Conservation (phyloP, 2,888 invertebrate species). For the Eudiplozoon nipponicum region DNA sequence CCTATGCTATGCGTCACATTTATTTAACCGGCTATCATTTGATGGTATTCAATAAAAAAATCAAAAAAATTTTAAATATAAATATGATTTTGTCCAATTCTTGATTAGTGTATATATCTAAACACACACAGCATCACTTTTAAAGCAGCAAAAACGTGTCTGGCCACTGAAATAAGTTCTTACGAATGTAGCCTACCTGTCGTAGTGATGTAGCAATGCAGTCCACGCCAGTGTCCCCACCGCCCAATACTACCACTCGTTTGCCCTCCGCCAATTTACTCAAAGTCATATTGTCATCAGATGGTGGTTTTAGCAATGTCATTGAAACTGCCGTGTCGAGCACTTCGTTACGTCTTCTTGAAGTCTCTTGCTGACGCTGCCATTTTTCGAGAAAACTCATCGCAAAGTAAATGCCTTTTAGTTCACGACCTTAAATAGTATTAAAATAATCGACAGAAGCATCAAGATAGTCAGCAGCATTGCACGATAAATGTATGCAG, state of each 20-base stretch:
- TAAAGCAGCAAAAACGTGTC: constrained; percentile 5
- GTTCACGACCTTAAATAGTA: constrained; percentile 52
- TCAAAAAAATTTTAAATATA: too few relatives aligned
- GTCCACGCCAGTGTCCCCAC: constrained; percentile 69
- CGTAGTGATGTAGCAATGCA: constrained; percentile 83
- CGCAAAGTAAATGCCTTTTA: constrained; percentile 73
- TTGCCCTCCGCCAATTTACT: constrained; percentile 63
- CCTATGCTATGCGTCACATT: too few relatives aligned
- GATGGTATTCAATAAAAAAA: too few relatives aligned
- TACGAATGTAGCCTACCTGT: constrained; percentile 29
- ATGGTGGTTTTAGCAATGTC: too few relatives aligned
- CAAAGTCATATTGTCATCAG: too few relatives aligned
- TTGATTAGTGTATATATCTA: too few relatives aligned
- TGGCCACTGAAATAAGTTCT: neutral
- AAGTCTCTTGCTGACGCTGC: constrained; percentile 36
- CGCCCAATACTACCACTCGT: constrained; percentile 57
- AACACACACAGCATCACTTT: too few relatives aligned
- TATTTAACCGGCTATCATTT: too few relatives aligned
- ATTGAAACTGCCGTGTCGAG: constrained; percentile 38
- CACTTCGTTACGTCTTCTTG: constrained; percentile 31
- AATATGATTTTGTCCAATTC: too few relatives aligned
- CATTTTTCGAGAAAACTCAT: constrained; percentile 83
- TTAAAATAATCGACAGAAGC: constrained; percentile 24
- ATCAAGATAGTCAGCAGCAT: too few relatives aligned
- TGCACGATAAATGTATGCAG: too few relatives aligned